These are phyloP conservation scores for Nomada ruficornis DNA, from an alignment of 2,888 invertebrate species.

Conservation along the genomic window DNA sequence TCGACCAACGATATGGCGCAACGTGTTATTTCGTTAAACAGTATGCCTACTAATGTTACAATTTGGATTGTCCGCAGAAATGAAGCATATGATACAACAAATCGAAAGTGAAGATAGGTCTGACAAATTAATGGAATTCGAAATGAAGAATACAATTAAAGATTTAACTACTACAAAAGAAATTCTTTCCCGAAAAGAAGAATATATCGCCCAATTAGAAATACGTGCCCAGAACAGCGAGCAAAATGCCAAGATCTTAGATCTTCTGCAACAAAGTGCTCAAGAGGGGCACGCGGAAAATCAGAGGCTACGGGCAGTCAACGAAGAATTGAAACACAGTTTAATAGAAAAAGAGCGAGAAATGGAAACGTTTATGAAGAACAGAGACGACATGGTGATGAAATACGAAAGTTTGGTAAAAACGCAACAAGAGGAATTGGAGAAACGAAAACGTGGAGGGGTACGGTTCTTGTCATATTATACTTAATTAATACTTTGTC, in stretches of 20 bases:
- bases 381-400: slow-evolving; percentile 73
- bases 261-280: slow-evolving; percentile 60
- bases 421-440: slow-evolving; percentile 73
- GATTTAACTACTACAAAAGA: slow-evolving; percentile 67
- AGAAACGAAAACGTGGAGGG: slow-evolving; percentile 68
- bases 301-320: slow-evolving; percentile 64
- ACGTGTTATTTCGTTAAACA: background rate
- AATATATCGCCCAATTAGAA: slow-evolving; percentile 62
- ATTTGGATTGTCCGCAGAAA: slow-evolving; percentile 55
- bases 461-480: slow-evolving; percentile 47
- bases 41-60: background rate
- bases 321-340: slow-evolving; percentile 65
- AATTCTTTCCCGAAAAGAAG: slow-evolving; percentile 42
- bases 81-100: slow-evolving; percentile 71
- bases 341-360: slow-evolving; percentile 73
- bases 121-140: slow-evolving; percentile 70
- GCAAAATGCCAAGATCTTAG: slow-evolving; percentile 55
- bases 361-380: slow-evolving; percentile 74
- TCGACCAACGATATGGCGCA: background rate
- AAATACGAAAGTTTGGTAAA: slow-evolving; percentile 77
- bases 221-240: slow-evolving; percentile 58
- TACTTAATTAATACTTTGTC: background rate
- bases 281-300: slow-evolving; percentile 68
- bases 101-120: slow-evolving; percentile 45
- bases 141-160: slow-evolving; percentile 71